Percentiles rank a stretch among this genome's conserved stretches.
Conservation (phyloP, 2,888 invertebrate species). For the Alsophila aescularia region DNA sequence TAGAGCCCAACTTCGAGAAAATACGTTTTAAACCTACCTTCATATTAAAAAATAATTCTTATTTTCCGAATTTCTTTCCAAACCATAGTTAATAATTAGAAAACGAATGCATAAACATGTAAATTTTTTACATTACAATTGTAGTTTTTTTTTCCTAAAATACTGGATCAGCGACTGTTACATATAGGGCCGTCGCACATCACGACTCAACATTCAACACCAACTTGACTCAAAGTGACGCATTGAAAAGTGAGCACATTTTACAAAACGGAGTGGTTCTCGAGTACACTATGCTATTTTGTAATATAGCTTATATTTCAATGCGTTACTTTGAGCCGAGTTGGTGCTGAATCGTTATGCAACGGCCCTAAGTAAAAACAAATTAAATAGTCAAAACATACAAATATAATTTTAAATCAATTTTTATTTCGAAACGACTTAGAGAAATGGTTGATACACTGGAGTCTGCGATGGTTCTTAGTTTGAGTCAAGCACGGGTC, state of each 20-base stretch:
- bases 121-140: slow-evolving; percentile 35
- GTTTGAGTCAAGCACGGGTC: not conserved
- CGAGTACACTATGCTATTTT: no score
- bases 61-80: slow-evolving; percentile 38
- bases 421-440: not conserved
- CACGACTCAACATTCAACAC: no score
- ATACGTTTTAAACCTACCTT: slow-evolving; percentile 59
- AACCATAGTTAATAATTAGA: slow-evolving; percentile 37
- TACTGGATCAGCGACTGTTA: slow-evolving; percentile 28
- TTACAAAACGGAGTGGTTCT: no score
- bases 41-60: slow-evolving; percentile 56
- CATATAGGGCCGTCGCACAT: no score
- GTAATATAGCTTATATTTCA: no score
- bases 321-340: no score
- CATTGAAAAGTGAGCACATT: no score
- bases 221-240: no score
- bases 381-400: slow-evolving; percentile 18
- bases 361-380: no score
- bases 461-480: not conserved
- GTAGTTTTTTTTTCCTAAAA: slow-evolving; percentile 28
- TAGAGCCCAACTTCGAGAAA: slow-evolving; percentile 68
- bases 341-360: no score
- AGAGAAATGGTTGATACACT: not conserved
- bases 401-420: slow-evolving; percentile 17
- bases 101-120: slow-evolving; percentile 33